Conservation (phyloP, 2,888 invertebrate species). For the Brachypalpus laphriformis region DNA sequence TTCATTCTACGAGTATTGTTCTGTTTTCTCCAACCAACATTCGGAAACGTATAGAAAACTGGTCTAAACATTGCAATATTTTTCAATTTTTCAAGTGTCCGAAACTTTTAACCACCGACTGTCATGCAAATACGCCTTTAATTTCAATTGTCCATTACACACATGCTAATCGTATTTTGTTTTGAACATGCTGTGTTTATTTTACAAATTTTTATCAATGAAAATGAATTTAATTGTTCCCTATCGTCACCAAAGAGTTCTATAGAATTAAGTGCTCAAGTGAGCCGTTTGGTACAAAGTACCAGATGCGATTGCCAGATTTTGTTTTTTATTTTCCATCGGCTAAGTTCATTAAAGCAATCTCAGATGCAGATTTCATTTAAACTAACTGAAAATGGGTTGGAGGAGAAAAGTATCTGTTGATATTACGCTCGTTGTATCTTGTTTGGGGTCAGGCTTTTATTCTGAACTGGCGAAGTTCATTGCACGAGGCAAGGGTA, state of each 20-base stretch:
- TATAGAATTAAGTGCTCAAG: not conserved
- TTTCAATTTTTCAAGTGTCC: not conserved
- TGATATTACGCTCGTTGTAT: not conserved
- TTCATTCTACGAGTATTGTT: too few species aligned
- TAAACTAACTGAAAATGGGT: not conserved
- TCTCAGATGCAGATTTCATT: not conserved
- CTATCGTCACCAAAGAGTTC: not conserved
- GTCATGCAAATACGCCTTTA: not conserved
- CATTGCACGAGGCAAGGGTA: conserved; percentile 4
- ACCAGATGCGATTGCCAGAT: not conserved
- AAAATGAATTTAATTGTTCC: not conserved
- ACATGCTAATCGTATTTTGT: conserved; percentile 14
- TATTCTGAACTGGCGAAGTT: not conserved
- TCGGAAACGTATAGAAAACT: too few species aligned
- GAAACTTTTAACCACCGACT: not conserved
- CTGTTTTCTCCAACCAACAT: too few species aligned
- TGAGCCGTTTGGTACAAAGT: not conserved
- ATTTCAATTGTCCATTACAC: conserved; percentile 1
- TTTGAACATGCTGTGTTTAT: not conserved
- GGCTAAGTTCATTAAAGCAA: not conserved
- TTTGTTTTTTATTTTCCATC: not conserved
- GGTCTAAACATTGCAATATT: too few species aligned
- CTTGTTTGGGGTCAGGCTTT: not conserved
- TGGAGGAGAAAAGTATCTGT: not conserved
- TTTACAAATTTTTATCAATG: not conserved